Evolutionary conservation across 2,113 vertebrate species (phyloP).

Genomic region (Platysternon megacephalum): DNA sequence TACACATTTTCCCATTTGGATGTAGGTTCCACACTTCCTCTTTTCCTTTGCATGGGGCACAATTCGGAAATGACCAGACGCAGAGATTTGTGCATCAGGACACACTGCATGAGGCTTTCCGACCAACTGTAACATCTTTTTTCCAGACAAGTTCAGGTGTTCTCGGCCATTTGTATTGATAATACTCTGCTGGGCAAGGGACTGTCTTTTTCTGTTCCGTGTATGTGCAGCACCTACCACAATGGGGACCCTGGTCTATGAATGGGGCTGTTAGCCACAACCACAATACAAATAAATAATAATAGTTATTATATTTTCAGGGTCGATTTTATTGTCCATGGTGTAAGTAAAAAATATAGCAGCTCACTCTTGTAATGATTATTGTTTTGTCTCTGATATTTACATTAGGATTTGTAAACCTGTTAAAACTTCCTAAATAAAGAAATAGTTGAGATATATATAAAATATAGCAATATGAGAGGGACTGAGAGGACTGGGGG

Average conservation of each 20-base stretch:
- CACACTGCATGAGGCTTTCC: fast-evolving
- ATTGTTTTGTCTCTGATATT: neutral
- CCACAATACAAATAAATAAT: conserved; percentile 15
- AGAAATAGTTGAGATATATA: neutral
- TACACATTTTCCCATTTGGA: fast-evolving
- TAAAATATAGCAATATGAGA: conserved; percentile 14
- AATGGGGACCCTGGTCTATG: neutral
- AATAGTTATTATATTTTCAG: conserved; percentile 13
- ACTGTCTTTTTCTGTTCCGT: neutral
- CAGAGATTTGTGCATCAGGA: neutral
- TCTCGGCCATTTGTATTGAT: neutral
- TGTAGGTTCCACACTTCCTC: neutral
- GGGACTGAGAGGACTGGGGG: neutral
- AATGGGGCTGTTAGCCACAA: conserved; percentile 28
- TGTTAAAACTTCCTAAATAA: neutral
- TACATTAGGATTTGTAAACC: neutral
- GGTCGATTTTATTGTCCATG: neutral
- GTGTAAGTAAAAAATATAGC: neutral
- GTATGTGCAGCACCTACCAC: neutral
- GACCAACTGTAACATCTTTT: neutral
- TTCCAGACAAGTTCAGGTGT: neutral
- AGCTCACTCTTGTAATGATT: neutral
- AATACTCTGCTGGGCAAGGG: neutral
- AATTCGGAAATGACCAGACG: neutral
- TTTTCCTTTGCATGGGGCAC: neutral